Conservation (phyloP, 1,140 invertebrate species). For the Antheraea mylitta region DNA sequence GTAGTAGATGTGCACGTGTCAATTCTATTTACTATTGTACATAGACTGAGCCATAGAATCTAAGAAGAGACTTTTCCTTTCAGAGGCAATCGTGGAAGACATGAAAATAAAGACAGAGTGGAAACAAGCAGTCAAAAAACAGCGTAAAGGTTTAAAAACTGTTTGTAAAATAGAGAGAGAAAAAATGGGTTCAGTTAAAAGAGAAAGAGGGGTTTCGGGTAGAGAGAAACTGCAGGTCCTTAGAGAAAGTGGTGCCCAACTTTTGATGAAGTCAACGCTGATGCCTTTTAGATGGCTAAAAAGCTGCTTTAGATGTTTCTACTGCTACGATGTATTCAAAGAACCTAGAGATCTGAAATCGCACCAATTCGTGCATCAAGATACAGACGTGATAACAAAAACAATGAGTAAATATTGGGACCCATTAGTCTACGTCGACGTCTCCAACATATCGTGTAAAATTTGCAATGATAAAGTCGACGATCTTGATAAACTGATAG, state of each 20-base stretch:
- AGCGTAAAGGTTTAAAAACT: constrained; percentile 1
- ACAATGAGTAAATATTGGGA: constrained; percentile 29
- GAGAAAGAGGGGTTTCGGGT: neutral
- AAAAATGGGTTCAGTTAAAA: neutral
- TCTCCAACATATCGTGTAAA: constrained; percentile 20
- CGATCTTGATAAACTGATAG: constrained; percentile 19
- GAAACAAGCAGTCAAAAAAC: neutral
- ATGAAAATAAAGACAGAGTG: constrained; percentile 12
- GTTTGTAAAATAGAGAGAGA: neutral
- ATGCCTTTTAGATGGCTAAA: constrained; percentile 32
- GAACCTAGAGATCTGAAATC: constrained; percentile 22
- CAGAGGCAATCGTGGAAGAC: constrained; percentile 8
- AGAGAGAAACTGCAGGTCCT: constrained; percentile 9
- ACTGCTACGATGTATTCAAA: constrained; percentile 30
- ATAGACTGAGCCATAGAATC: neutral
- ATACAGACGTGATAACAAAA: constrained; percentile 11
- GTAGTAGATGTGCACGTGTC: neutral
- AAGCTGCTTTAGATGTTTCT: constrained; percentile 34
- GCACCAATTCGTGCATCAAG: constrained; percentile 20
- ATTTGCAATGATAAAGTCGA: constrained; percentile 14
- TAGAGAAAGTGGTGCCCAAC: constrained; percentile 14
- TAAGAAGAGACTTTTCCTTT: constrained; percentile 17
- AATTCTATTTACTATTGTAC: constrained; percentile 1
- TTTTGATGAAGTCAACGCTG: constrained; percentile 22
- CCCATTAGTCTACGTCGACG: constrained; percentile 20